Conservation (phyloP, 2,888 invertebrate genomes). For the Cerastoderma edule region DNA sequence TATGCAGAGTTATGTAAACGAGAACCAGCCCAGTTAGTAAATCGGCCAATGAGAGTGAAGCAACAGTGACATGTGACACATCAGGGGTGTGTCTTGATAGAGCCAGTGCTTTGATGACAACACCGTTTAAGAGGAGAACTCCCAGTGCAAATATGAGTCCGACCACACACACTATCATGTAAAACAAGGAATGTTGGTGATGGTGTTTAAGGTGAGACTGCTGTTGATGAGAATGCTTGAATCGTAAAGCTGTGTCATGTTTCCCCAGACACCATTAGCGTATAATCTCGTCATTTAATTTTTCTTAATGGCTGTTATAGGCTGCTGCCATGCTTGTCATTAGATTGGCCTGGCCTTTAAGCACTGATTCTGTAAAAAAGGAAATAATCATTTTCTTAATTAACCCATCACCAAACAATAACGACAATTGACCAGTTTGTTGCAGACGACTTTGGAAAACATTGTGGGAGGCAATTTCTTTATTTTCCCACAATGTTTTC, state of each 20-base stretch:
- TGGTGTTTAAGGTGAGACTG: background rate
- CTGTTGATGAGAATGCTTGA: background rate
- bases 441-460: no score
- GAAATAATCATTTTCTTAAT: no score
- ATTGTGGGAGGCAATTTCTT: no score
- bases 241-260: background rate
- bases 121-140: slow-evolving; percentile 57
- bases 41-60: slow-evolving; percentile 67
- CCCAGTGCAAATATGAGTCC: slow-evolving; percentile 47
- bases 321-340: no score
- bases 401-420: no score
- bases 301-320: no score
- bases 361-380: no score
- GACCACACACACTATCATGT: slow-evolving; percentile 42
- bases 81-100: slow-evolving; percentile 27
- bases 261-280: no score
- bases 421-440: no score
- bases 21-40: slow-evolving; percentile 64
- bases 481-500: no score
- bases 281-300: no score
- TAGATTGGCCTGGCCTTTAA: no score
- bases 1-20: slow-evolving; percentile 64
- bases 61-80: slow-evolving; percentile 59
- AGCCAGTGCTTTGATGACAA: slow-evolving; percentile 56
- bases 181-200: background rate